Base-by-base conservation (phyloP, 2,888 invertebrate species). In the Ennomos quercinarius region DNA sequence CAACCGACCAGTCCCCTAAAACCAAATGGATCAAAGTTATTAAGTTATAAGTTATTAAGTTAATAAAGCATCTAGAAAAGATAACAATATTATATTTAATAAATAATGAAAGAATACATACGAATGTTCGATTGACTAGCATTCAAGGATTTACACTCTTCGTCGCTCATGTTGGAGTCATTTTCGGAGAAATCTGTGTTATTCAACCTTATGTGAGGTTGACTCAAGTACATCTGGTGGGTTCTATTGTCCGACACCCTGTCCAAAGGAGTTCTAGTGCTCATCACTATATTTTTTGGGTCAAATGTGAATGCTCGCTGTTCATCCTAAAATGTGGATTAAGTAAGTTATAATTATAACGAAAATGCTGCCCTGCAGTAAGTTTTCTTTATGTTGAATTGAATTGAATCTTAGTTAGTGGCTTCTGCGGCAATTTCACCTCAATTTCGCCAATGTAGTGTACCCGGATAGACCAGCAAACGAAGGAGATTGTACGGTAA, bases 81-180 rank as follows among this genome's bases (percentile, higher is more conserved):
- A 38, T 45, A 43, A 52, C 10, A 37, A 27, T 37, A 41, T 41
- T 34, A 13, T 8, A 17, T 39, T 46, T 17, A 17, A 17, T 4
- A 27, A 27, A 27, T 27, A 6, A 27, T 27, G 4, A 43, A 12
- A 52, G 5, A 37, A 10, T 37, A 74, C 84, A 67, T 78, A 91
- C 91, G 80, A 69, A 89, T 83, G 61, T 88, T 87, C 40, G 80
- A 77, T 63, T 86, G 89, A 81, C 86, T 87, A 78, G 83, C 77
- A 64, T 85, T 86, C 36, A 91, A 72, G 1, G 91, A 90, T 60
- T 77, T 82, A 72, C 86, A 86, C 43, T 91, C 91, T 5, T 91
- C 91, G 1, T 91, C 91, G 60, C 91, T 91, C 40, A 82, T 45
- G 50, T 87, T 88, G 1, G 90, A 90, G 40, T 91, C 91, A 48